Evolutionary conservation across 2,797 vertebrate genomes (phyloP), one percentile per base, ranked within the genome.

Genomic region (Pseudocheirus occidentalis): DNA sequence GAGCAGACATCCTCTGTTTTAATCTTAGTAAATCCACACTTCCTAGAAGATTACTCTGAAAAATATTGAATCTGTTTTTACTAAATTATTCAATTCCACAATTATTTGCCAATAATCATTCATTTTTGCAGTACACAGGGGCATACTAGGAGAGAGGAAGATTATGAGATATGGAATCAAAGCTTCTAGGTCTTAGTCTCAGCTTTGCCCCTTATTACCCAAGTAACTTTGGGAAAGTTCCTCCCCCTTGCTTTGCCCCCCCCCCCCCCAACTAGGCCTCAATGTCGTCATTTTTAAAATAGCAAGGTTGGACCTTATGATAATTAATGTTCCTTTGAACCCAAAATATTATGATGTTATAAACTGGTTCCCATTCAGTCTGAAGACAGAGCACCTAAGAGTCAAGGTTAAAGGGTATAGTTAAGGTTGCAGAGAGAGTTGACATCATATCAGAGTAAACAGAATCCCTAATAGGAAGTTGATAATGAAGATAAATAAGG

Each of bases 61-160:
- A 89, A 87, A 91, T n/a, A 73, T 40, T n/a, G n/a, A 94, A 18
- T 92, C 59, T 53, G 53, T 27, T 94, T 91, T 54, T 96, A 91
- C 46, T 93, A 40, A 81, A 94, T 73, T 73, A 87, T 87, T 50
- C n/a, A 81, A 6, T 24, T 81, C 27, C 21, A 46, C 40, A 27
- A 27, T 81, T 46, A 46, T 46, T 46, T 81, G 14, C 24, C 10
- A 46, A 50, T 87, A 28, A 87, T 5, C 40, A 87, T 87, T 12
- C 11, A 87, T 50, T 73, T 95, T 94, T 3, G 90, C 34, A 94
- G 87, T 90, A 52, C 40, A 96, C 92, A 46, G 34, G 95, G 91
- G 93, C 9, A 81, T 14, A 10, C 40, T 28, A 50, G 21, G 40
- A 24, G 46, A 50, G 40, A 13, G 40, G 40, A 87, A 87, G 46